These are phyloP conservation scores for Pteruthius melanotis DNA, from an alignment of 2,113 vertebrate species.

Conservation along the genomic window DNA sequence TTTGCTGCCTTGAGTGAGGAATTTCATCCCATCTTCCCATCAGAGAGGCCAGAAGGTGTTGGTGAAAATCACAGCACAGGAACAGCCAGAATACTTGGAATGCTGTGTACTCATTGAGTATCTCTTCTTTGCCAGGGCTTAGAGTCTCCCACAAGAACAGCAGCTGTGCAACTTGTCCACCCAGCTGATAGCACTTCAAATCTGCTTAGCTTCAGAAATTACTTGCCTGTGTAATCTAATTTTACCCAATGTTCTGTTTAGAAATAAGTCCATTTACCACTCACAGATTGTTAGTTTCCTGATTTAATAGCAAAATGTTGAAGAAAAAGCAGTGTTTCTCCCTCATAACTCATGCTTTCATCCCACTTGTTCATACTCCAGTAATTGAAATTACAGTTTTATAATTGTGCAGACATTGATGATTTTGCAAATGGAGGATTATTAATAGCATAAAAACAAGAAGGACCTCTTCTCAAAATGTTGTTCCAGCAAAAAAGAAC, in stretches of 20 bases:
- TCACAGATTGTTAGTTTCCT: conserved; percentile 60
- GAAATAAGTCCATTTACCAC: conserved; percentile 65
- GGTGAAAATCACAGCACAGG: background rate
- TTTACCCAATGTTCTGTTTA: conserved; percentile 61
- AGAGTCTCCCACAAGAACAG: conserved; percentile 8
- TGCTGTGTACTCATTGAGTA: background rate
- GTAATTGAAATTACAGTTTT: conserved; percentile 63
- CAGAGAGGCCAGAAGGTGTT: background rate
- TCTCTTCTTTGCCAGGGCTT: background rate
- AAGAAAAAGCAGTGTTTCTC: conserved; percentile 59
- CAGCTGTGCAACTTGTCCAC: conserved; percentile 54
- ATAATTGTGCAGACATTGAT: conserved; percentile 57
- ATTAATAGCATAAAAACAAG: conserved; percentile 55
- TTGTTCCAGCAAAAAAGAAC: conserved; percentile 47
- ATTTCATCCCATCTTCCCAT: background rate
- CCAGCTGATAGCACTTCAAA: conserved; percentile 66
- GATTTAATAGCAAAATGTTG: conserved; percentile 57
- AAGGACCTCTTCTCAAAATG: conserved; percentile 51
- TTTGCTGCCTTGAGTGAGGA: background rate
- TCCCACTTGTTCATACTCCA: conserved; percentile 60
- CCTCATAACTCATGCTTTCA: conserved; percentile 62
- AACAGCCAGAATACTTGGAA: conserved; percentile 13
- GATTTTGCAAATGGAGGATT: conserved; percentile 62
- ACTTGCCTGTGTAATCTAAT: conserved; percentile 64
- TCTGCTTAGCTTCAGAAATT: conserved; percentile 67